A percentile compares a stretch with the other conserved stretches of the same genome.
These are phyloP conservation scores for Oplegnathus fasciatus DNA, from an alignment of 2,113 vertebrate genomes.

Conservation along the genomic window DNA sequence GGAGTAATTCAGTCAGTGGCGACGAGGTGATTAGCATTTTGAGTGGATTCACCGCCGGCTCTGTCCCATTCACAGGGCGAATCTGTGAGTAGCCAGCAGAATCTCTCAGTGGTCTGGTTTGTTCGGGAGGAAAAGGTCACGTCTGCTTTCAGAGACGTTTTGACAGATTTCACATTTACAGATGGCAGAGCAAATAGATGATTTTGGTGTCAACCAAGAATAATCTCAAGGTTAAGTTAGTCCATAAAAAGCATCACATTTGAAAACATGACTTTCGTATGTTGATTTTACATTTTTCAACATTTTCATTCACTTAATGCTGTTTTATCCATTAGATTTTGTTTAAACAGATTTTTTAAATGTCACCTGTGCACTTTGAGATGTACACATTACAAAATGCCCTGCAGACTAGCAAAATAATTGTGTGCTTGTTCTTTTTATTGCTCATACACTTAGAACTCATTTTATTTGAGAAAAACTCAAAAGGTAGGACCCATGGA, in stretches of 20 bases:
- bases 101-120: background rate
- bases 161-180: background rate
- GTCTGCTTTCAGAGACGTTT: background rate
- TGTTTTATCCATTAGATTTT: background rate
- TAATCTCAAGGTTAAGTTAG: background rate
- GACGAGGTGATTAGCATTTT: conserved; percentile 60
- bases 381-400: background rate
- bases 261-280: background rate
- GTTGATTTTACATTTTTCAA: background rate
- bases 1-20: conserved; percentile 59
- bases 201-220: background rate
- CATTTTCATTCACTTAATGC: too few relatives aligned
- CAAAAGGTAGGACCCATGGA: background rate
- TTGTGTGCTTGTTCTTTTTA: background rate
- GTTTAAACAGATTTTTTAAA: background rate
- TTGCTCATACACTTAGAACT: background rate
- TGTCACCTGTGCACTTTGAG: background rate
- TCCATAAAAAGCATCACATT: background rate
- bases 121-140: conserved; percentile 36
- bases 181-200: background rate
- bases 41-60: conserved; percentile 53
- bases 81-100: conserved; percentile 44
- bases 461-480: background rate
- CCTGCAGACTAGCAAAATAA: background rate
- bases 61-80: conserved; percentile 5